Base-by-base conservation (phyloP, 2,113 vertebrate species). In the Laticauda laticaudata region DNA sequence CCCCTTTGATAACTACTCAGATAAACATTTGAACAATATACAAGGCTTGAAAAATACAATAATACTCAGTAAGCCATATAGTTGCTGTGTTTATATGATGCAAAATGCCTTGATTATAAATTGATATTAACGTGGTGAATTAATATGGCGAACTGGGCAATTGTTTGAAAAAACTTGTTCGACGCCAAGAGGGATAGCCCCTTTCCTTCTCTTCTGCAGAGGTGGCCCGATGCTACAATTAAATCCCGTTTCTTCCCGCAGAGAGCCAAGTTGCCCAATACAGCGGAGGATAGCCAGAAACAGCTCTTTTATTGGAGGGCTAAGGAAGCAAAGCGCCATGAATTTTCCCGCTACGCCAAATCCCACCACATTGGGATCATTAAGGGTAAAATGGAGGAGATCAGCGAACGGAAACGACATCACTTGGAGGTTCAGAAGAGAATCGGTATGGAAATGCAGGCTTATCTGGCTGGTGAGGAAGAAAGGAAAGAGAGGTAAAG, bases 401-500 rank as follows among this genome's bases (percentile, higher is more conserved):
- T 81, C 8, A 96, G 93, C 0, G 96, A 98, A 0, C 92, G 61
- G 0, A 97, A 92, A 4, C 95, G 96, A 92, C n/a, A 98, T 21
- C 93, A 95, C 7, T 91, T 86, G 1, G 55, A 94, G 1, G 94
- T 98, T 2, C 91, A 94, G 95, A 95, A 98, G 88, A 97, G 94
- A 55, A 95, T 98, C 12, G 94, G 92, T 0, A 96, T 92, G 0
- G 94, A 97, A 0, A 88, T 98, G 97, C 94, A 93, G 89, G 96
- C 97, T 2, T 98, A 98, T 29, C 92, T 97, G 87, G 92, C 96
- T 12, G 92, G 93, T 87, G 61, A 97, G 2, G 96, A 98, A 3
- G 96, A 97, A 43, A 98, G 98, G 12, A 97, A 98, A 92, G 96
- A 97, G 86, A 99, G 98, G 99, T 99, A 95, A 45, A 3, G 1